Conservation (phyloP, 2,797 vertebrate species). For the Gymnothorax javanicus region DNA sequence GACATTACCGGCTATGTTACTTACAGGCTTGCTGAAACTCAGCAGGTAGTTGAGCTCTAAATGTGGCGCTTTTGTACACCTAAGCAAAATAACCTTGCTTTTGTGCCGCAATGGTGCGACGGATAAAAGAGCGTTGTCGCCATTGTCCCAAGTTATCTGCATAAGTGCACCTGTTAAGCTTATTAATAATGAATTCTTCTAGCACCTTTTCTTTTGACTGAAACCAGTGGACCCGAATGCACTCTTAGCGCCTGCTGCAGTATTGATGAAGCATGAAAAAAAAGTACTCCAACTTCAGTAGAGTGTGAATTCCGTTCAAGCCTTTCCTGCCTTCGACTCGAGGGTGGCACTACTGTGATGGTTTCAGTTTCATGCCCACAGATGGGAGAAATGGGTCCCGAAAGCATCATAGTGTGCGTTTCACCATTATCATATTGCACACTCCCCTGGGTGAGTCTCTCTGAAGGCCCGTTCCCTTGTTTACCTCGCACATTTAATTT, state of each 20-base stretch:
- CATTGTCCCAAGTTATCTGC: neutral
- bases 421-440: neutral
- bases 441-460: neutral
- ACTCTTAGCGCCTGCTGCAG: constrained; percentile 17
- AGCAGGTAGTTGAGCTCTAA: neutral
- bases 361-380: neutral
- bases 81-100: neutral
- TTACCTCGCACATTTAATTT: constrained; percentile 2
- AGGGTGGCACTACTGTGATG: neutral
- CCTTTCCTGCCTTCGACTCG: neutral
- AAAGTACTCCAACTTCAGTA: neutral
- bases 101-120: neutral
- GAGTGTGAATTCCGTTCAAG: neutral
- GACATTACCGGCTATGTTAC: neutral
- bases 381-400: neutral
- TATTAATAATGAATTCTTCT: neutral
- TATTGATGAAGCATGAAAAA: constrained; percentile 33
- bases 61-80: neutral
- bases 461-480: neutral
- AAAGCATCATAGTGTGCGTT: neutral
- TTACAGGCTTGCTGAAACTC: neutral
- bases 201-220: neutral
- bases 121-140: neutral
- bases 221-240: constrained; percentile 7
- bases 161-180: neutral